Conservation (phyloP, 1,140 invertebrate genomes). For the Trypoxylus dichotomus region DNA sequence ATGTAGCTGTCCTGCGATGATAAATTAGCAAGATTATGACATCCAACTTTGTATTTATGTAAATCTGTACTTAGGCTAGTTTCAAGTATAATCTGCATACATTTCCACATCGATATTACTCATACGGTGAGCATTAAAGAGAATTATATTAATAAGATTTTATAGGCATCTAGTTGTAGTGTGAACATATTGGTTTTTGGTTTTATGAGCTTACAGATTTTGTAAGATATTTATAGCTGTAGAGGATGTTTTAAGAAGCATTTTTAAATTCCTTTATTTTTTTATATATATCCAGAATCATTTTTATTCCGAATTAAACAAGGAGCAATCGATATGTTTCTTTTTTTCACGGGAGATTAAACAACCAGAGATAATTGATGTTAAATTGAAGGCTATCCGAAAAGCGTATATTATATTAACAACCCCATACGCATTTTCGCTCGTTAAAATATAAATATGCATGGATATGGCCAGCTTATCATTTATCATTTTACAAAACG, state of each 20-base stretch:
- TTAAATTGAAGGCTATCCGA: not conserved
- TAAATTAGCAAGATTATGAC: no score
- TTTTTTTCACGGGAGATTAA: no score
- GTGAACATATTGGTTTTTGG: not conserved
- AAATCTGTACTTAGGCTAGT: not conserved
- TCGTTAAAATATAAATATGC: not conserved
- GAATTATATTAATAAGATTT: not conserved
- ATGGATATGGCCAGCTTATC: not conserved
- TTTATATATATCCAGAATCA: no score
- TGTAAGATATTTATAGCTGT: not conserved
- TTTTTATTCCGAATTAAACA: not conserved
- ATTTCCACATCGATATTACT: not conserved
- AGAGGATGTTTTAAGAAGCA: not conserved
- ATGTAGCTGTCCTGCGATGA: no score
- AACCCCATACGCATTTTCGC: not conserved
- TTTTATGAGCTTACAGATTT: not conserved
- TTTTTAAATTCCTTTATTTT: not conserved
- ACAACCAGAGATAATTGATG: not conserved
- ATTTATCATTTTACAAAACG: not conserved
- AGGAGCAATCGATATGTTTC: no score
- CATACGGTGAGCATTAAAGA: not conserved
- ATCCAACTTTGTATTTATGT: not conserved
- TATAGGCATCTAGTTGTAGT: not conserved
- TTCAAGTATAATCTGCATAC: not conserved
- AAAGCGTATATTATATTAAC: not conserved